These are phyloP conservation scores for Danio albolineatus DNA, from an alignment of 2,797 vertebrate species.

Conservation along the genomic window DNA sequence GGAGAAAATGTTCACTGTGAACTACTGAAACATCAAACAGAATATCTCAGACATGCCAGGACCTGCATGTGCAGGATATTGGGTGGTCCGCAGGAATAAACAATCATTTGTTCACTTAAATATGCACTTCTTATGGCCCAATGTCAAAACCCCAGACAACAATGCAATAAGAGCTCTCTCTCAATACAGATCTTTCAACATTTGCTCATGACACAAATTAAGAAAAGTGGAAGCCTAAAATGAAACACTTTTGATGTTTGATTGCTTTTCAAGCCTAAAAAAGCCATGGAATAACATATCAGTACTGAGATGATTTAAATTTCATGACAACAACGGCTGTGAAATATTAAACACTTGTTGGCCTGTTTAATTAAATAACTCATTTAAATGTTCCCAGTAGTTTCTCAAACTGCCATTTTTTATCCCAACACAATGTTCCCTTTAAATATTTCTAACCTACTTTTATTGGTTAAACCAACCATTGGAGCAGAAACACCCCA, in stretches of 20 bases:
- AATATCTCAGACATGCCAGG: slow-evolving; percentile 6
- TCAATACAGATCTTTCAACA: neutral
- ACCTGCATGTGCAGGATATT: slow-evolving; percentile 17
- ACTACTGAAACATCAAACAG: slow-evolving; percentile 14
- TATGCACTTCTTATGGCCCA: neutral
- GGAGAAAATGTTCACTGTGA: slow-evolving; percentile 30
- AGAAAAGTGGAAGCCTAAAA: slow-evolving; percentile 14
- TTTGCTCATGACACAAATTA: neutral
- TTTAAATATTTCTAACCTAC: neutral
- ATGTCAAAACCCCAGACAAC: slow-evolving; percentile 1
- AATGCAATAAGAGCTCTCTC: slow-evolving; percentile 12
- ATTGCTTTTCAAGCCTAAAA: neutral
- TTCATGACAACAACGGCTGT: neutral
- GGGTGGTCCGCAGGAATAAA: slow-evolving; percentile 60
- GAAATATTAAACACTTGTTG: slow-evolving; percentile 3
- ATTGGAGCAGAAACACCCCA: neutral
- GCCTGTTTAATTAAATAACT: neutral
- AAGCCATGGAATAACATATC: neutral
- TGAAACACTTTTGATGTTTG: neutral
- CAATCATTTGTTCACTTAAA: slow-evolving; percentile 74
- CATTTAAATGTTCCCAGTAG: neutral
- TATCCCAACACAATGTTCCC: neutral
- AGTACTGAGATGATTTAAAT: neutral
- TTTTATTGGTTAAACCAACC: neutral
- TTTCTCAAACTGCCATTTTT: neutral